Evolutionary conservation across 2,888 invertebrate species (phyloP).

Genomic region (Myathropa florea): DNA sequence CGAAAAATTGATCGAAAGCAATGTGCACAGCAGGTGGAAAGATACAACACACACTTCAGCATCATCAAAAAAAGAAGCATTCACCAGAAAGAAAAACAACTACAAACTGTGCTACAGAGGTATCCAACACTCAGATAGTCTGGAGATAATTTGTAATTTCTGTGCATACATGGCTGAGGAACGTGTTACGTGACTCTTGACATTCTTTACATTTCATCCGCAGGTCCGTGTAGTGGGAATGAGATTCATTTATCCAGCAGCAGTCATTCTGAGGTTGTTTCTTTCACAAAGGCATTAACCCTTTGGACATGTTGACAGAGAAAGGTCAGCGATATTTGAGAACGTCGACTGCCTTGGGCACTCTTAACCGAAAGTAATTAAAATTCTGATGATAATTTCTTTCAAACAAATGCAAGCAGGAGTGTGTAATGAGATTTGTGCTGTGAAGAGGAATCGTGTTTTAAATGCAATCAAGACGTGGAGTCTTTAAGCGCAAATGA

Average conservation of each 20-base stretch:
- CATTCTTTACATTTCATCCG: slow-evolving; percentile 32
- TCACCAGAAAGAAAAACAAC: slow-evolving; percentile 15
- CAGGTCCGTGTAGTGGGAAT: neutral
- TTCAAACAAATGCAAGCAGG: neutral
- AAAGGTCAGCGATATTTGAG: slow-evolving; percentile 31
- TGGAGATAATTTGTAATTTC: slow-evolving; percentile 49
- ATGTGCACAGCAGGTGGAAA: neutral
- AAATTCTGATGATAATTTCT: neutral
- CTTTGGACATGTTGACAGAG: slow-evolving; percentile 13
- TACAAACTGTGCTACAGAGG: neutral
- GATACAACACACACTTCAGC: slow-evolving; percentile 21
- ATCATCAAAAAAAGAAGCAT: neutral
- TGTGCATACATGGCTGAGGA: slow-evolving; percentile 30
- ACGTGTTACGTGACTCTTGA: slow-evolving; percentile 58
- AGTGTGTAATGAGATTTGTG: neutral
- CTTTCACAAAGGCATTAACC: slow-evolving; percentile 33
- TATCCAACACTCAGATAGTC: neutral
- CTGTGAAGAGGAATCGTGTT: neutral
- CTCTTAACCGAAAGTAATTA: slow-evolving; percentile 5
- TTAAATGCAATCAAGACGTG: neutral
- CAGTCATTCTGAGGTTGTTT: slow-evolving; percentile 7
- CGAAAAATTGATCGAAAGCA: slow-evolving; percentile 34
- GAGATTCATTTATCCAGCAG: neutral
- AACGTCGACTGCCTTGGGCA: neutral
- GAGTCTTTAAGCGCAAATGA: no score